Base-by-base conservation (phyloP, 2,888 invertebrate genomes). In the Alcis repandata region DNA sequence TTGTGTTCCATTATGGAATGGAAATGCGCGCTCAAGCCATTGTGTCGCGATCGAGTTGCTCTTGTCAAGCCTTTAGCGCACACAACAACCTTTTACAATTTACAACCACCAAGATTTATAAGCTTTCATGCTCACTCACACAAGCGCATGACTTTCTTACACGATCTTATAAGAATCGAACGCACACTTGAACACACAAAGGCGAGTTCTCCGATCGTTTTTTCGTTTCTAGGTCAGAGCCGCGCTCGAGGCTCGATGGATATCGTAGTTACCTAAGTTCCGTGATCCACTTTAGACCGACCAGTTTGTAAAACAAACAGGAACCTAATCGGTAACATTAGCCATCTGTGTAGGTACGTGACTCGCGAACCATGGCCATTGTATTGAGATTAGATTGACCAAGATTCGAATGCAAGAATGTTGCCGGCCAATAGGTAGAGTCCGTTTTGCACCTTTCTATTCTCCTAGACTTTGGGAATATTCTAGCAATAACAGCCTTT, bases 191-290 rank as follows among this genome's bases (percentile, higher is more conserved):
- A 67, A 52, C 73, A 74, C 76, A 80, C 79, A 78, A 80, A 78
- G 74, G 76, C 80, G 69, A 60, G 74, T 79, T 78, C 79, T 80
- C 79, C 72, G 80, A 69, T 75, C 75, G 82, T 86, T 88, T 89
- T 88, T 91, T 89, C 76, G 82, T 86, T 90, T 89, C 84, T 92
- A 87, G 92, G 92, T 90, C 89, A 86, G 72, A 74, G 73, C 72
- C 71, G 75, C 74, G 64, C 73, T 65, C 73, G 74, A 73, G 71
- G 71, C 75, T 72, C 73, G 74, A 74, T 72, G 71, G 70, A 77
- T 73, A 83, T 76, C 76, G 77, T 75, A 70, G 75, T 75, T 76
- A 79, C 75, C 79, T 73, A 79, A 80, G 85, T 87, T 89, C 88
- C 86, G 88, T 86, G 85, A 87, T 85, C 86, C 79, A 85, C 79